phyloP scores from a whole-genome alignment of 2,888 invertebrate species.

The Monopis laevigella region DNA sequence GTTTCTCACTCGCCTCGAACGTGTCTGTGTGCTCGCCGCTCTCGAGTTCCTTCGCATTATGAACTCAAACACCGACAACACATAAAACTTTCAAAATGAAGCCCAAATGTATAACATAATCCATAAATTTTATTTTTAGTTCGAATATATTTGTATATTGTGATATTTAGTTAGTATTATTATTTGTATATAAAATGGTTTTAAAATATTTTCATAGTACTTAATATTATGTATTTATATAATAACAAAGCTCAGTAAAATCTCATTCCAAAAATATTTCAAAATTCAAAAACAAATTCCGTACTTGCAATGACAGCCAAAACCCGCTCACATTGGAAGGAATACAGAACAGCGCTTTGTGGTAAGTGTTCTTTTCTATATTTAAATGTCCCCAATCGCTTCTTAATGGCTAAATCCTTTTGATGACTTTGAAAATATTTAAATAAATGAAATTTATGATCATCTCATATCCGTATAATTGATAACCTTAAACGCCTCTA shows the following conservation, averaged over 20 bases:
- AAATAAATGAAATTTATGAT: no score
- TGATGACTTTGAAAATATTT: no score
- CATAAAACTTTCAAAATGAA: conserved; percentile 65
- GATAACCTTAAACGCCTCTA: no score
- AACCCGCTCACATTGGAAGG: conserved; percentile 66
- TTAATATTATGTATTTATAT: conserved; percentile 33
- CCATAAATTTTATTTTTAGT: conserved; percentile 55
- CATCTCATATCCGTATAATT: no score
- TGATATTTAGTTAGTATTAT: conserved; percentile 63
- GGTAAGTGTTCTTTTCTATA: conserved; percentile 38
- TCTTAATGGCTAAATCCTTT: no score
- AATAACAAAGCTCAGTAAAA: conserved; percentile 65
- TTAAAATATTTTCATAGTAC: conserved; percentile 44
- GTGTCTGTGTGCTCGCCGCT: conserved; percentile 42
- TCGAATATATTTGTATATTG: conserved; percentile 59
- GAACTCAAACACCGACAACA: conserved; percentile 53
- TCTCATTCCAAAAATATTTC: conserved; percentile 61
- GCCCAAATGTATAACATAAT: conserved; percentile 64
- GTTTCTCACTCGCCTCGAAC: conserved; percentile 53
- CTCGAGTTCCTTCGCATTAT: conserved; percentile 50
- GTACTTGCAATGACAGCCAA: conserved; percentile 57
- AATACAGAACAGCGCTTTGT: conserved; percentile 65
- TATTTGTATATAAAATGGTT: conserved; percentile 57
- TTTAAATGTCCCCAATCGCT: no score
- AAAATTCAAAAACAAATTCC: conserved; percentile 28